Evolutionary conservation across 2,888 invertebrate genomes (phyloP), one percentile per base, ranked within the genome.

Genomic region (Philopedon plagiatum): DNA sequence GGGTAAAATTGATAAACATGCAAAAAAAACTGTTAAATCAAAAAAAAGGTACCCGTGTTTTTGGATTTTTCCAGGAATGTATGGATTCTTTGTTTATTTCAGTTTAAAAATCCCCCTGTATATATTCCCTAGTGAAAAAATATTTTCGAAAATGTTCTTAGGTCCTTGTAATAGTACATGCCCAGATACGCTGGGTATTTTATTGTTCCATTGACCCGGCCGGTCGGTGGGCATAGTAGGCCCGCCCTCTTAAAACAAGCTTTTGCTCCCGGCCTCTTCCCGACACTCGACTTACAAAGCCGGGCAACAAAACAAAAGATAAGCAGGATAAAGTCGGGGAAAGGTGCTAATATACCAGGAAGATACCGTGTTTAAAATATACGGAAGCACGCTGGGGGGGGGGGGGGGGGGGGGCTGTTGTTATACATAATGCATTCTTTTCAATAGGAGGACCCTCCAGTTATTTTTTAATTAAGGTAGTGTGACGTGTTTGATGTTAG

Each of bases 321-420:
- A 72, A 72, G 72, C 72, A 72, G 71, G 71, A 71, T 71, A 71
- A 66, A 57, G 66, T 41, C n/a, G 63, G 60, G 75, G 76, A 77
- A 78, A 78, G 76, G 77, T 76, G 77, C 78, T 78, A 78, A 78
- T 78, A 78, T 75, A 77, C 73, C 75, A 51, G 68, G 73, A 73
- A 58, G 63, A 57, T 61, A 21, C 66, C 61, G 37, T 56, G 18
- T 32, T 54, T 65, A 39, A 32, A 41, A 7, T 29, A 23, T 23
- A n/a, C n/a, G n/a, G n/a, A n/a, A n/a, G n/a, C n/a, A n/a, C n/a
- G n/a, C n/a, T n/a, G n/a, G n/a, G n/a, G 23, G 26, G 61, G 54
- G 23, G 26, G 61, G 54, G 39, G 34, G 54, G 58, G 32, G 56
- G 21, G 44, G 44, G 15, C 39, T 15, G 60, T 64, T 65, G 60